Evolutionary conservation across 2,888 invertebrate species (phyloP).

Genomic region (Allygus modestus): DNA sequence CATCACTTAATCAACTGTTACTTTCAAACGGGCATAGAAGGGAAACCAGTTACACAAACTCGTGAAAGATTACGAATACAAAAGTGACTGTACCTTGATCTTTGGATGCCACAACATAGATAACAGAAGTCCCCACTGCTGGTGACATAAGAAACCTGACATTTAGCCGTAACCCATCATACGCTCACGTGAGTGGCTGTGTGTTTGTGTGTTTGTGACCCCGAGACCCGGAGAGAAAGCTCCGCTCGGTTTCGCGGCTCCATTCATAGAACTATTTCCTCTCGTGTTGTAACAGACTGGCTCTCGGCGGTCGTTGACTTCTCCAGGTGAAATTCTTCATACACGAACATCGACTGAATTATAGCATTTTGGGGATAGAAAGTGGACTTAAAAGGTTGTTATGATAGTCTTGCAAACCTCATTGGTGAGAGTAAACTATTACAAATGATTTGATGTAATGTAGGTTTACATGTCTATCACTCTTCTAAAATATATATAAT

Average conservation of each 20-base stretch:
- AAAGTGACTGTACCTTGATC: background rate
- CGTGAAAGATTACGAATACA: background rate
- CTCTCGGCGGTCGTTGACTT: conserved; percentile 14
- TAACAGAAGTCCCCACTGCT: too few species aligned
- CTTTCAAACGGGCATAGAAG: background rate
- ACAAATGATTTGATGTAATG: too few species aligned
- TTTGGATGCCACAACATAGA: background rate
- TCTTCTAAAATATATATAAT: too few species aligned
- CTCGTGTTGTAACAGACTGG: background rate
- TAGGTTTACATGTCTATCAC: too few species aligned
- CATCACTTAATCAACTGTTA: too few species aligned
- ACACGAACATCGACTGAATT: too few species aligned
- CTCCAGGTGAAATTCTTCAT: background rate
- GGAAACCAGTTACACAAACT: background rate
- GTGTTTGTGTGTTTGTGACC: conserved; percentile 9
- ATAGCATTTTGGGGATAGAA: too few species aligned
- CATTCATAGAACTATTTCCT: conserved; percentile 27
- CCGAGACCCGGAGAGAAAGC: conserved; percentile 14
- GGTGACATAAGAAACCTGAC: conserved; percentile 5
- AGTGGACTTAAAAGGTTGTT: too few species aligned
- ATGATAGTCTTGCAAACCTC: too few species aligned
- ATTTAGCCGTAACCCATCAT: background rate
- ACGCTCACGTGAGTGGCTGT: background rate
- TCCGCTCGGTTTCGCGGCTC: conserved; percentile 13
- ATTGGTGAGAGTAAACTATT: too few species aligned